These are phyloP conservation scores for Agrochola circellaris DNA, from an alignment of 2,888 invertebrate species.

Conservation along the genomic window DNA sequence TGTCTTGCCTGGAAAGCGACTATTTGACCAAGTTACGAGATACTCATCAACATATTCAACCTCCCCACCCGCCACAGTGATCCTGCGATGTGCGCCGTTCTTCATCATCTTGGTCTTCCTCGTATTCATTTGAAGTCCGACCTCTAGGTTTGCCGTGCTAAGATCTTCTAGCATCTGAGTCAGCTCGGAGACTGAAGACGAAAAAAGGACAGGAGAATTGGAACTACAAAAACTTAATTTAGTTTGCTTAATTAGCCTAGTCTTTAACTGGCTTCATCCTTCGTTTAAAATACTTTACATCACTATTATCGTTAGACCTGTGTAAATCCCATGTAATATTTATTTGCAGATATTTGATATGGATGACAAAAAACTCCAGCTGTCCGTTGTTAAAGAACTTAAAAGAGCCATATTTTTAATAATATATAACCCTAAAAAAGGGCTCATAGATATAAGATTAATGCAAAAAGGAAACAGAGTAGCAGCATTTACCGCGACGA, in stretches of 20 bases:
- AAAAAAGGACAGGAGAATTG: too few relatives aligned
- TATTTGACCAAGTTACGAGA: too few relatives aligned
- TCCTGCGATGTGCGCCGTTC: too few relatives aligned
- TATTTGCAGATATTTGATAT: constrained; percentile 85
- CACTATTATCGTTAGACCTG: neutral
- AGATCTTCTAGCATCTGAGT: too few relatives aligned
- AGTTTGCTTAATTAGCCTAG: neutral
- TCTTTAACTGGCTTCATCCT: too few relatives aligned
- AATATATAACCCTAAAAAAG: constrained; percentile 98
- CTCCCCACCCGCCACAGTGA: too few relatives aligned
- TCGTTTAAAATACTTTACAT: neutral
- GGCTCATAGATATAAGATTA: constrained; percentile 98
- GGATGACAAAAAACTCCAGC: constrained; percentile 84
- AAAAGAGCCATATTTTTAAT: constrained; percentile 95
- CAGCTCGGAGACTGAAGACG: too few relatives aligned
- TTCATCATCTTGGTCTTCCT: too few relatives aligned
- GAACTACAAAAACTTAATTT: neutral
- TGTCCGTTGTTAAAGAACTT: constrained; percentile 85
- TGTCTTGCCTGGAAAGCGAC: too few relatives aligned
- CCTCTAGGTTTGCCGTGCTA: too few relatives aligned
- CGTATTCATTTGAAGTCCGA: too few relatives aligned
- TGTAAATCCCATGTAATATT: constrained; percentile 5
- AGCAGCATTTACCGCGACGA: constrained; percentile 97
- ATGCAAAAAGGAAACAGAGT: constrained; percentile 97
- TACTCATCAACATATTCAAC: too few relatives aligned